These are phyloP conservation scores for Ptychoptera albimana DNA, from an alignment of 2,888 invertebrate species.

Conservation along the genomic window DNA sequence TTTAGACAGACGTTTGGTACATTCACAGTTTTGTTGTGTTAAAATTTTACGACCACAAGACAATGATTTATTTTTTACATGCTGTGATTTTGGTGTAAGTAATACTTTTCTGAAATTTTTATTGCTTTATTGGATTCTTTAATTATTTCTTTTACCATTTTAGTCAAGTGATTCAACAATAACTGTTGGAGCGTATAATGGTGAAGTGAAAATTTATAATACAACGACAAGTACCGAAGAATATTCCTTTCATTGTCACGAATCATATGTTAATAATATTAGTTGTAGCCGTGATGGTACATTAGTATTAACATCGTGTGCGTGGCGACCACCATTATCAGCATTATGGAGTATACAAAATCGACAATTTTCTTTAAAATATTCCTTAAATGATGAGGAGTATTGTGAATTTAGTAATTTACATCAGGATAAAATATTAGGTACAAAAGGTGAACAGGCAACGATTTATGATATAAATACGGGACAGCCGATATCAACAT, in stretches of 20 bases:
- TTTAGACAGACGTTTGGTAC: slow-evolving; percentile 66
- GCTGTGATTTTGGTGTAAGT: slow-evolving; percentile 42
- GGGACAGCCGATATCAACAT: slow-evolving; percentile 51
- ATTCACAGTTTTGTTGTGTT: slow-evolving; percentile 64
- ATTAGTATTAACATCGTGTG: slow-evolving; percentile 67
- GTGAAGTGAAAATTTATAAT: slow-evolving; percentile 81
- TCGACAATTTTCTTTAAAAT: slow-evolving; percentile 34
- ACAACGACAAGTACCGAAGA: slow-evolving; percentile 70
- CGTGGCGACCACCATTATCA: slow-evolving; percentile 67
- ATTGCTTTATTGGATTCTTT: not conserved
- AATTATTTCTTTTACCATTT: slow-evolving; percentile 10
- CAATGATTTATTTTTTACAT: slow-evolving; percentile 59
- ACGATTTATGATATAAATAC: slow-evolving; percentile 76
- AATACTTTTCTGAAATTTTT: slow-evolving; percentile 17
- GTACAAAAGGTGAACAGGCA: slow-evolving; percentile 58
- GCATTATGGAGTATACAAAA: slow-evolving; percentile 26
- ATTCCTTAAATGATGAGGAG: slow-evolving; percentile 65
- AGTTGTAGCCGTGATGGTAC: slow-evolving; percentile 58
- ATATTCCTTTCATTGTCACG: slow-evolving; percentile 62
- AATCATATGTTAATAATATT: slow-evolving; percentile 70
- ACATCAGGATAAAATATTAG: slow-evolving; percentile 71
- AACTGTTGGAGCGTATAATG: slow-evolving; percentile 80
- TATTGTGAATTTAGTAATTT: slow-evolving; percentile 85
- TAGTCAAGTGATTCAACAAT: slow-evolving; percentile 45
- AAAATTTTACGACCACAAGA: slow-evolving; percentile 54